These are phyloP conservation scores for Lysandra bellargus DNA, from an alignment of 2,888 invertebrate genomes.

Conservation along the genomic window DNA sequence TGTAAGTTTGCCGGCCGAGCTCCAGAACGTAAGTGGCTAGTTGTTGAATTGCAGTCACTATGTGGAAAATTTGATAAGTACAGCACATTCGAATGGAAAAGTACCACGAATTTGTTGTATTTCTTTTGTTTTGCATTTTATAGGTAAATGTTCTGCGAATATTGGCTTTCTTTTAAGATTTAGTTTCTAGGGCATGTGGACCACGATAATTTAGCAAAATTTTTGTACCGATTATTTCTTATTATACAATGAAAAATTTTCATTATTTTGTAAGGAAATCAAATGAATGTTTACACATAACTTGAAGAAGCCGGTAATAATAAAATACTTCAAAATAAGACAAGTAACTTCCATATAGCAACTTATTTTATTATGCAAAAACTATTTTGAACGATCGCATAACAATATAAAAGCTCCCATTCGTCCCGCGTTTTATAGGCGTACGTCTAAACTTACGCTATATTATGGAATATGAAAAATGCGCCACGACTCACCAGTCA, in stretches of 20 bases:
- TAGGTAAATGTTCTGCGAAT: background rate
- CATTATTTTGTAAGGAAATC: too few species aligned
- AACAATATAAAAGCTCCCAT: background rate
- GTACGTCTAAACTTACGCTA: constrained; percentile 45
- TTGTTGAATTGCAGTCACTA: constrained; percentile 25
- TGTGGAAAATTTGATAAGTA: constrained; percentile 31
- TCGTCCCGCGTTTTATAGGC: constrained; percentile 22
- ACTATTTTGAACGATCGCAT: background rate
- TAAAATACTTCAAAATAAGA: too few species aligned
- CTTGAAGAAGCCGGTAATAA: too few species aligned
- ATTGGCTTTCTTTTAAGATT: too few species aligned
- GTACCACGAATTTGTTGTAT: background rate
- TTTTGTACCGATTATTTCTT: too few species aligned
- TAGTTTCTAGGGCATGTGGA: too few species aligned
- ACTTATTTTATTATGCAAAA: background rate
- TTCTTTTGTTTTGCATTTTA: background rate
- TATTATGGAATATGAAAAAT: constrained; percentile 56
- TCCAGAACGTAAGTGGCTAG: constrained; percentile 24
- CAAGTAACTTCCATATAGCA: too few species aligned
- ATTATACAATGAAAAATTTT: too few species aligned
- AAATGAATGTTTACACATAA: too few species aligned
- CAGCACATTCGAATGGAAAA: constrained; percentile 6
- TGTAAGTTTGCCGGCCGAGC: constrained; percentile 19
- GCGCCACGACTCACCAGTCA: constrained; percentile 64
- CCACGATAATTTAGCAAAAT: too few species aligned